Base-by-base conservation (phyloP, 2,888 invertebrate species). In the Volucella inflata region DNA sequence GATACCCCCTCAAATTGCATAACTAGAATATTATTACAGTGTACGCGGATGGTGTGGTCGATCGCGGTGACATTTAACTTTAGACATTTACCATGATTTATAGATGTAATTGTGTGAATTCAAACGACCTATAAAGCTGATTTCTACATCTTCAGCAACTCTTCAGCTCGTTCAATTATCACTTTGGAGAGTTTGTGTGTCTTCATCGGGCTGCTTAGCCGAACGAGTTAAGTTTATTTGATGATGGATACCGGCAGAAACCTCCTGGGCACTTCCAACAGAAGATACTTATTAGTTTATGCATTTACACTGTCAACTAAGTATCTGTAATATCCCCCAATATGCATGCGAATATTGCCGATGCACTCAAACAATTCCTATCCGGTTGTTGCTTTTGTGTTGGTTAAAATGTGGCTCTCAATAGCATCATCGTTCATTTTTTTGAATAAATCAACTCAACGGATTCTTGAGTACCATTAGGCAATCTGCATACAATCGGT, bases 21-120 rank as follows among this genome's bases (percentile, higher is more conserved):
- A 78, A 78, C 55, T 78, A 64, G 78, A 78, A 78, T 78, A 78
- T 55, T 40, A 46, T 46, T 68, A 51, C 55, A 57, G 60, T 79
- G 70, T 79, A 30, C 30, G 59, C 55, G 55, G 72, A 72, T 60
- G 80, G 79, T 46, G 60, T 70, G 71, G 67, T 80, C 71, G 70
- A 57, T 78, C 40, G 38, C 77, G 65, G 82, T 82, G 87, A 82
- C 87, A 87, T 87, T 87, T 87, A 87, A 82, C 77, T 70, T 65
- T 38, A 82, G 67, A 77, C 67, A 72, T 82, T 75, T 59, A 76
- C 44, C 70, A 68, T 81, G 81, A 87, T 81, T 77, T 81, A 74
- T 87, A 81, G 76, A 72, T 76, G 71, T 80, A 67, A 62, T 72
- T 62, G 71, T 72, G 80, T 76, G 76, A 85, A 79, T 75, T 71